A percentile compares a stretch with the other conserved stretches of the same genome.
phyloP scores from a whole-genome alignment of 2,888 invertebrate genomes.

The Hirtodrosophila duncani region DNA sequence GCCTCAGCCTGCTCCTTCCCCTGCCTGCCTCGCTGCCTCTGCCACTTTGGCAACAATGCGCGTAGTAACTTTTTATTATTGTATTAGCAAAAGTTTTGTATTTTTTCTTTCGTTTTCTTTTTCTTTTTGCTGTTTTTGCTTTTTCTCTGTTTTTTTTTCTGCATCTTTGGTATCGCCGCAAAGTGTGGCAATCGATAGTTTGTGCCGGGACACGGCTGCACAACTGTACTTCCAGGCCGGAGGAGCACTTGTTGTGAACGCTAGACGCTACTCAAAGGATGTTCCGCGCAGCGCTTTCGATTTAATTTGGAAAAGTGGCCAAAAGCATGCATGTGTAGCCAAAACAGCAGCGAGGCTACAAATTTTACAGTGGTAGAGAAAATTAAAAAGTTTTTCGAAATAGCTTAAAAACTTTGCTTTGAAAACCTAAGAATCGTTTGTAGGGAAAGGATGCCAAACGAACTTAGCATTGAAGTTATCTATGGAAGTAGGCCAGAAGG shows the following conservation, averaged over 20 bases:
- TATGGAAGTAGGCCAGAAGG: no score
- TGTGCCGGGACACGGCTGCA: slow-evolving; percentile 25
- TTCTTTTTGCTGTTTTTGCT: no score
- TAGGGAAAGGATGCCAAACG: no score
- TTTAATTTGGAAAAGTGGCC: slow-evolving; percentile 33
- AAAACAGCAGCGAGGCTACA: slow-evolving; percentile 32
- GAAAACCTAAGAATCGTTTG: no score
- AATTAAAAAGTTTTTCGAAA: no score
- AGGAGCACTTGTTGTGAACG: slow-evolving; percentile 31
- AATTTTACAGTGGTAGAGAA: slow-evolving; percentile 29
- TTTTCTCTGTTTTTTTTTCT: slow-evolving; percentile 34
- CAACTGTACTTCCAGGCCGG: slow-evolving; percentile 32
- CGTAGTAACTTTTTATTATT: slow-evolving; percentile 67
- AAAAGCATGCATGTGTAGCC: slow-evolving; percentile 17
- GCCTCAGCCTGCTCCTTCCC: neutral
- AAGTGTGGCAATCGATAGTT: slow-evolving; percentile 33
- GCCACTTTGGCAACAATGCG: slow-evolving; percentile 45
- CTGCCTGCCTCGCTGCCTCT: neutral
- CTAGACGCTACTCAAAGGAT: no score
- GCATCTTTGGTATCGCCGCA: slow-evolving; percentile 22
- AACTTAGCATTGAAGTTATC: no score
- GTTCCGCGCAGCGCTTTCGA: no score
- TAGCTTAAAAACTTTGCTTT: no score
- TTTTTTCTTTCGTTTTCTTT: slow-evolving; percentile 20
- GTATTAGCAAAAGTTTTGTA: slow-evolving; percentile 63